These are phyloP conservation scores for Molothrus aeneus DNA, from an alignment of 2,797 vertebrate species.

Conservation along the genomic window DNA sequence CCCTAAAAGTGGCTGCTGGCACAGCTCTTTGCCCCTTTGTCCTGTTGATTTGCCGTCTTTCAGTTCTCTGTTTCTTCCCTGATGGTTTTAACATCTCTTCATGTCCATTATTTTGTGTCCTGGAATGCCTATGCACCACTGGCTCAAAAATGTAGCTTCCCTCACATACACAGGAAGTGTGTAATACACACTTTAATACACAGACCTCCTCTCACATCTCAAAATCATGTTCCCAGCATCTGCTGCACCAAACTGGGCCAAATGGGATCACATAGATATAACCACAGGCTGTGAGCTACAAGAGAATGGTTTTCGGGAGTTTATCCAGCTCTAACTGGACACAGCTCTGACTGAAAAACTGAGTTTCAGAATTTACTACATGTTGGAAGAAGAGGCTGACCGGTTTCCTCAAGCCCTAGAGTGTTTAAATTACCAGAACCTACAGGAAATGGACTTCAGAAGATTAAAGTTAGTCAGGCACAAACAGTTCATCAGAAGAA, in stretches of 20 bases:
- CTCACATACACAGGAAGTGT: too few relatives aligned
- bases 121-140: background rate
- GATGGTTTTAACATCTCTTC: background rate
- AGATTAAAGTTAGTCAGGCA: background rate
- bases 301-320: background rate
- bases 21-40: background rate
- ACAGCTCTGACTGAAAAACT: background rate
- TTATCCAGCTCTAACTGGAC: background rate
- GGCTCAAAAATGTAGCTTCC: background rate
- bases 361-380: background rate
- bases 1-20: background rate
- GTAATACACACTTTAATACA: background rate
- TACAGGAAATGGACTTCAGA: background rate
- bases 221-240: background rate
- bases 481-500: background rate
- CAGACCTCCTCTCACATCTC: background rate
- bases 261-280: background rate
- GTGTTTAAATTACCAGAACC: background rate
- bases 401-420: background rate
- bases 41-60: background rate
- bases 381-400: background rate
- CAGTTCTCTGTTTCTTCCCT: background rate
- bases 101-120: background rate
- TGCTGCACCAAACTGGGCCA: background rate
- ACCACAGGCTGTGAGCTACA: background rate